phyloP scores from a whole-genome alignment of 2,888 invertebrate genomes.

The Leptinotarsa tumamoca region DNA sequence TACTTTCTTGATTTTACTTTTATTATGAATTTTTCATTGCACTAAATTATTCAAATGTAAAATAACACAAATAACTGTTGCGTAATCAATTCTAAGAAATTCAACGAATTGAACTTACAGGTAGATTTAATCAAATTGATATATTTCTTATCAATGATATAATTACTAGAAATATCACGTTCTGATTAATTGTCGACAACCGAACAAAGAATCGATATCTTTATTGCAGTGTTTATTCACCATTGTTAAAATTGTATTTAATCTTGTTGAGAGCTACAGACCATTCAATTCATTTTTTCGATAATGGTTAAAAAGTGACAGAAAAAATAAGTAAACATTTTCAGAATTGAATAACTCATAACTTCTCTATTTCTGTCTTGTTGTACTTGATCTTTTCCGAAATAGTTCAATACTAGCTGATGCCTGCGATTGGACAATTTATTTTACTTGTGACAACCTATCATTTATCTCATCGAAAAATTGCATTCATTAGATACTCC shows the following conservation, averaged over 20 bases:
- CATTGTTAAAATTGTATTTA: not conserved
- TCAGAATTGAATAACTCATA: too few species aligned
- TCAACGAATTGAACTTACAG: not conserved
- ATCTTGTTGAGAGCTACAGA: not conserved
- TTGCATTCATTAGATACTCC: too few species aligned
- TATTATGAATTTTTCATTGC: not conserved
- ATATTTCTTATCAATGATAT: not conserved
- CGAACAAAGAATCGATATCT: conserved; percentile 5
- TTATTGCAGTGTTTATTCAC: not conserved
- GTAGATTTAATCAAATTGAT: not conserved
- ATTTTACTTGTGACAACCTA: too few species aligned
- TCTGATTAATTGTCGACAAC: not conserved
- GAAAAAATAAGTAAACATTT: too few species aligned
- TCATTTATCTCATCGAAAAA: too few species aligned
- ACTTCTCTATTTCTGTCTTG: too few species aligned
- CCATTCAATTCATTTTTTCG: too few species aligned
- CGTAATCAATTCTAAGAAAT: not conserved
- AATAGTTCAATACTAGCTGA: too few species aligned
- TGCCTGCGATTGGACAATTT: too few species aligned
- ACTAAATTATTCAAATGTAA: not conserved
- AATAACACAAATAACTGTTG: not conserved
- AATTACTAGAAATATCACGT: not conserved
- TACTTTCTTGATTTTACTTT: too few species aligned
- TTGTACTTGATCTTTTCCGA: too few species aligned
- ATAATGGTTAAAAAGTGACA: too few species aligned